These are phyloP conservation scores for Gorilla gorilla DNA, from an alignment of 2,113 vertebrate genomes.

Conservation along the genomic window DNA sequence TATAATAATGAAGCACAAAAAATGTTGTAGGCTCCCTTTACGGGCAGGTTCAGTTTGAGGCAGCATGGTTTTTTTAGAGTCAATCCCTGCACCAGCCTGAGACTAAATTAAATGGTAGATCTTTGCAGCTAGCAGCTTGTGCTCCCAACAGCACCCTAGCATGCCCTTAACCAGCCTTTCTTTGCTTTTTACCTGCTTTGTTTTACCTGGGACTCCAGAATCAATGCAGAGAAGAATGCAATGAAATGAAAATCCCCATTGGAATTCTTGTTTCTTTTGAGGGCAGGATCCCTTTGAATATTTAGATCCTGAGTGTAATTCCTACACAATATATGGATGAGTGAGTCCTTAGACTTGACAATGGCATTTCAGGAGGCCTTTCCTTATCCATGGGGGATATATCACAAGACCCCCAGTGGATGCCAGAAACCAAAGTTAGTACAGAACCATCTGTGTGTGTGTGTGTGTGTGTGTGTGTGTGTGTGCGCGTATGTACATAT, in stretches of 20 bases:
- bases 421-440: not conserved
- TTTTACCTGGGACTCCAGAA: not conserved
- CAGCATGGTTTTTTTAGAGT: not conserved
- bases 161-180: not conserved
- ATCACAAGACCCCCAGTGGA: not conserved
- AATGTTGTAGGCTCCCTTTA: not conserved
- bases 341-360: not conserved
- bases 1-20: not conserved
- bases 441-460: no score
- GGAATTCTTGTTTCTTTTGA: not conserved
- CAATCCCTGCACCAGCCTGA: no score
- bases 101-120: no score
- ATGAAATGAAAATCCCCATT: not conserved
- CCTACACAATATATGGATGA: not conserved
- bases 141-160: not conserved
- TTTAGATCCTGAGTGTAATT: not conserved
- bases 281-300: not conserved
- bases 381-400: not conserved
- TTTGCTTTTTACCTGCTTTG: not conserved
- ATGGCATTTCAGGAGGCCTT: not conserved
- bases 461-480: no score
- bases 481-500: fast-evolving
- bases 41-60: not conserved
- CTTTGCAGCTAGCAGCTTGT: not conserved
- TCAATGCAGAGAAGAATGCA: not conserved